These are phyloP conservation scores for Cantharis rustica DNA, from an alignment of 2,888 invertebrate genomes.

Conservation along the genomic window DNA sequence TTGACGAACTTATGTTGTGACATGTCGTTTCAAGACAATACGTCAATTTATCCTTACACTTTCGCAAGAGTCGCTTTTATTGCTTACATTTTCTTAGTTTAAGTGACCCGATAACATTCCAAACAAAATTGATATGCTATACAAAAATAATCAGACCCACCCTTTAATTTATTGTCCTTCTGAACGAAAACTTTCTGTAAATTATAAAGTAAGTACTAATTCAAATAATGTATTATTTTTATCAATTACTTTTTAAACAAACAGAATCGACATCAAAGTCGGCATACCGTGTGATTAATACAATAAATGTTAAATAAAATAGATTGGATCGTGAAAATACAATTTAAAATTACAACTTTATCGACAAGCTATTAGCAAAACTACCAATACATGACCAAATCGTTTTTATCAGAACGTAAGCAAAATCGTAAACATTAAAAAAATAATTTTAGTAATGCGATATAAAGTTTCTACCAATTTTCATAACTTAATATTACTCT, in stretches of 20 bases:
- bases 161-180: neutral
- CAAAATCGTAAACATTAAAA: neutral
- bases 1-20: slow-evolving; percentile 27
- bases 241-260: neutral
- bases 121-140: neutral
- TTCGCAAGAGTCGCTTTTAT: neutral
- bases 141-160: neutral
- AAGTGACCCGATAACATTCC: neutral
- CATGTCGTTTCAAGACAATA: slow-evolving; percentile 22
- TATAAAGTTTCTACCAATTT: too few relatives aligned
- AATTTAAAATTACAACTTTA: neutral
- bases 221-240: neutral
- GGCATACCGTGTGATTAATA: neutral
- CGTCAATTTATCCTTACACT: slow-evolving; percentile 8
- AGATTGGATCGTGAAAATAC: neutral
- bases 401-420: neutral
- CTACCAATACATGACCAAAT: neutral
- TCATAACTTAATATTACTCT: too few relatives aligned
- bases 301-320: neutral
- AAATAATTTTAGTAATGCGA: too few relatives aligned
- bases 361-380: neutral
- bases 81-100: neutral
- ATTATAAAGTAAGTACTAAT: neutral
- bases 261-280: neutral
- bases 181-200: neutral